These are phyloP conservation scores for Babyrousa celebensis DNA, from an alignment of 2,797 vertebrate genomes.

Conservation along the genomic window DNA sequence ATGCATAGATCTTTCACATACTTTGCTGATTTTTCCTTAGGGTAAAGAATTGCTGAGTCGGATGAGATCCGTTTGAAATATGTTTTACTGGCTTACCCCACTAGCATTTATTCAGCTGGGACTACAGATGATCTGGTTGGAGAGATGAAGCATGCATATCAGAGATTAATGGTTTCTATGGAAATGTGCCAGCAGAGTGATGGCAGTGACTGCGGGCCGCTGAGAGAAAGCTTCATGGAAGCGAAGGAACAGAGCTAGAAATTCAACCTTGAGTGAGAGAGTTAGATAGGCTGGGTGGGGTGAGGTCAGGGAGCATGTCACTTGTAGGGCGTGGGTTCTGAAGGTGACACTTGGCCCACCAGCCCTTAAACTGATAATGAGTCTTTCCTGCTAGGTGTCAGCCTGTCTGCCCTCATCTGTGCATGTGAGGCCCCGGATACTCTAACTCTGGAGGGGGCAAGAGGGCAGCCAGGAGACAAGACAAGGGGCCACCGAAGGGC, in stretches of 20 bases:
- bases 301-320: not conserved
- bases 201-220: not conserved
- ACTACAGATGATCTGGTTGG: not conserved
- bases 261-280: not conserved
- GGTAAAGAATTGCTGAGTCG: constrained; percentile 1
- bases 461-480: not conserved
- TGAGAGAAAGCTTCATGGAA: not conserved
- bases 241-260: not conserved
- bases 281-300: not conserved
- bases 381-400: not conserved
- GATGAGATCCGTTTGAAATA: not conserved
- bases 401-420: not conserved
- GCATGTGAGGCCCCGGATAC: not conserved
- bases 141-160: not conserved
- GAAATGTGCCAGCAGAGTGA: not conserved
- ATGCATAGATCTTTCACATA: not conserved
- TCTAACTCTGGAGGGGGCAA: not conserved
- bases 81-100: not conserved
- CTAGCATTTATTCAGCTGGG: not conserved
- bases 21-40: not conserved
- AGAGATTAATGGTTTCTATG: not conserved
- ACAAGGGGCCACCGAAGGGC: not conserved
- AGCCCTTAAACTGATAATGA: not conserved
- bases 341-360: not conserved
- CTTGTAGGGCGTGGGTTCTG: not conserved